Conservation (phyloP, 2,888 invertebrate species). For the Gordius sp. region DNA sequence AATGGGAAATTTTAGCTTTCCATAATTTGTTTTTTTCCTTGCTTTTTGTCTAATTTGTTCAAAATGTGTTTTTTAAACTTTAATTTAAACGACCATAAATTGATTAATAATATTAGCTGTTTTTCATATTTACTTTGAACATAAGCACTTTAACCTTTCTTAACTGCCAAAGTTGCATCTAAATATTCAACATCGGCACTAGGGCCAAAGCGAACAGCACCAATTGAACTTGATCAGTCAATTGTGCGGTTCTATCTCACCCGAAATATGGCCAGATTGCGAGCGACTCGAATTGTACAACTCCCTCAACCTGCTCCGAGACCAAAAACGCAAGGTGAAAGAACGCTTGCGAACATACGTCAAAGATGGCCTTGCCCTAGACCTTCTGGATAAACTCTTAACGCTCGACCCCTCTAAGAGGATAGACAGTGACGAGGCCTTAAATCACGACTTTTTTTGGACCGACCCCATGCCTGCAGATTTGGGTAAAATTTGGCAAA, state of each 20-base stretch:
- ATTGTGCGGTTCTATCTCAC: constrained; percentile 74
- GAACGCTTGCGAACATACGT: constrained; percentile 45
- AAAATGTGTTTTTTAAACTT: too few species aligned
- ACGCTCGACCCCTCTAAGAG: constrained; percentile 68
- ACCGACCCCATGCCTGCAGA: constrained; percentile 62
- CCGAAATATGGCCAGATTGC: constrained; percentile 73
- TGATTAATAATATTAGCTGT: too few species aligned
- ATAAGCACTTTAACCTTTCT: too few species aligned
- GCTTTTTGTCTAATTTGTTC: too few species aligned
- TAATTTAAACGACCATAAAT: too few species aligned
- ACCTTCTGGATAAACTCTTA: constrained; percentile 63
- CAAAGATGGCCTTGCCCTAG: constrained; percentile 66
- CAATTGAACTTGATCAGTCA: constrained; percentile 77
- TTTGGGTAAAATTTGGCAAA: constrained; percentile 27
- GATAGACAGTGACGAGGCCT: constrained; percentile 58
- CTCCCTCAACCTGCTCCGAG: constrained; percentile 58
- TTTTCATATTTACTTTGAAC: too few species aligned
- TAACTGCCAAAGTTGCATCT: too few species aligned
- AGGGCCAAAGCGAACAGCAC: constrained; percentile 78
- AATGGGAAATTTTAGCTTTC: too few species aligned
- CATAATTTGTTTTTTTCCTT: too few species aligned
- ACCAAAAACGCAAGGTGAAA: constrained; percentile 32
- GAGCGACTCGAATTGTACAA: constrained; percentile 59
- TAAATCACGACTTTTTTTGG: constrained; percentile 97
- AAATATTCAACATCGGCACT: too few species aligned